A percentile compares a stretch with the other conserved stretches of the same genome.
Evolutionary conservation across 2,113 vertebrate species (phyloP).

Genomic region (Salminus brasiliensis): DNA sequence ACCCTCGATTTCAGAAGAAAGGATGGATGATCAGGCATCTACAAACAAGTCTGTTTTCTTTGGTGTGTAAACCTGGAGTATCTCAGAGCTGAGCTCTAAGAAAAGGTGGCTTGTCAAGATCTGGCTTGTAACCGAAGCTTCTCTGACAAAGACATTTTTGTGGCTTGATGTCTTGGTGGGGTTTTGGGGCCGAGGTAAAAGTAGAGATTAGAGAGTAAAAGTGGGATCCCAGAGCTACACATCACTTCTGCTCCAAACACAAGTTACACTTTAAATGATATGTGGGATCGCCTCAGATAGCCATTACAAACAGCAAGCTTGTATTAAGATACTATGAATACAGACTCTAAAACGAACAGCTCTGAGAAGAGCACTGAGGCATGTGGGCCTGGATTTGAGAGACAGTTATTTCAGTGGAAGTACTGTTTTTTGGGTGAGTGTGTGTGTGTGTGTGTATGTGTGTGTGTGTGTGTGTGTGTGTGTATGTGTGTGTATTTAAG

Average conservation of each 20-base stretch:
- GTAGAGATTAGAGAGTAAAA: slow-evolving; percentile 58
- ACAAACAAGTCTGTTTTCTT: no score
- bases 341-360: slow-evolving; percentile 14
- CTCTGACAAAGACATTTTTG: slow-evolving; percentile 65
- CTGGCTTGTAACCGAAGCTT: slow-evolving; percentile 52
- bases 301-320: slow-evolving; percentile 38
- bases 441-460: not conserved
- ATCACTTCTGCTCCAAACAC: slow-evolving; percentile 31
- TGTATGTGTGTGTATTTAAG: slow-evolving; percentile 21
- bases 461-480: slow-evolving; percentile 9
- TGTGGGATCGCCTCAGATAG: slow-evolving; percentile 37
- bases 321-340: slow-evolving; percentile 23
- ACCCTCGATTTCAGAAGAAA: no score
- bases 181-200: slow-evolving; percentile 48
- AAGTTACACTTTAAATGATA: slow-evolving; percentile 32
- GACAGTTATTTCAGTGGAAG: not conserved
- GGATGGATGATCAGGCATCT: no score
- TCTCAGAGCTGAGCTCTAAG: not conserved
- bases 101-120: not conserved
- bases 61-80: no score
- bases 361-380: slow-evolving; percentile 15
- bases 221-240: slow-evolving; percentile 59
- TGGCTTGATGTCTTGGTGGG: slow-evolving; percentile 58
- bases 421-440: not conserved
- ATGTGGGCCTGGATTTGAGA: slow-evolving; percentile 27